phyloP scores from a whole-genome alignment of 2,797 vertebrate genomes.

The Heliangelus exortis region DNA sequence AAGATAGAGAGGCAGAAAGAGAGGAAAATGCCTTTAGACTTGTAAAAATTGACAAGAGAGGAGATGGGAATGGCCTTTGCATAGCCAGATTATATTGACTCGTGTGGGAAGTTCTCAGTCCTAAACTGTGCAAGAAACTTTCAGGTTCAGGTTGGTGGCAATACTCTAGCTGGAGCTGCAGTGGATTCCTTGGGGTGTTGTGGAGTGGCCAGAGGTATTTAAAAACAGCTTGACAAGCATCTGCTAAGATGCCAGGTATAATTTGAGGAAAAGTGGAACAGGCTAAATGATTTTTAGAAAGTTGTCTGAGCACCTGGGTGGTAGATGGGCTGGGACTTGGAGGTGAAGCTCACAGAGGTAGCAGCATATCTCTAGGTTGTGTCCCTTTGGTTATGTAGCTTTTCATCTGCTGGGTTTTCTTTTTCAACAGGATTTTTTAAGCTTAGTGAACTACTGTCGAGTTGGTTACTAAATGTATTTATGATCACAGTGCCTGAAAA shows the following conservation, averaged over 20 bases:
- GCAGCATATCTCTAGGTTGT: background rate
- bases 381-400: background rate
- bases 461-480: background rate
- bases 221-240: background rate
- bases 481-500: background rate
- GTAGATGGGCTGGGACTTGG: background rate
- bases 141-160: background rate
- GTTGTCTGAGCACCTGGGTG: accelerated
- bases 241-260: background rate
- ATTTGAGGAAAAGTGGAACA: background rate
- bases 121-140: background rate
- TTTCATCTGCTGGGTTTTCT: background rate
- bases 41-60: no score
- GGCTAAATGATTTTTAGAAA: background rate
- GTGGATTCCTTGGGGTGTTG: accelerated
- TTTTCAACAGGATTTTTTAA: background rate
- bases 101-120: accelerated
- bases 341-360: accelerated
- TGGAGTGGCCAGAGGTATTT: background rate
- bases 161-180: accelerated
- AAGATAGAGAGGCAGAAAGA: background rate
- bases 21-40: background rate
- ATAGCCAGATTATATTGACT: accelerated
- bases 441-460: background rate
- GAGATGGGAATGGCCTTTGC: background rate